A percentile compares a stretch with the other conserved stretches of the same genome.
phyloP scores from a whole-genome alignment of 1,140 invertebrate genomes.

The Aporrectodea caliginosa region DNA sequence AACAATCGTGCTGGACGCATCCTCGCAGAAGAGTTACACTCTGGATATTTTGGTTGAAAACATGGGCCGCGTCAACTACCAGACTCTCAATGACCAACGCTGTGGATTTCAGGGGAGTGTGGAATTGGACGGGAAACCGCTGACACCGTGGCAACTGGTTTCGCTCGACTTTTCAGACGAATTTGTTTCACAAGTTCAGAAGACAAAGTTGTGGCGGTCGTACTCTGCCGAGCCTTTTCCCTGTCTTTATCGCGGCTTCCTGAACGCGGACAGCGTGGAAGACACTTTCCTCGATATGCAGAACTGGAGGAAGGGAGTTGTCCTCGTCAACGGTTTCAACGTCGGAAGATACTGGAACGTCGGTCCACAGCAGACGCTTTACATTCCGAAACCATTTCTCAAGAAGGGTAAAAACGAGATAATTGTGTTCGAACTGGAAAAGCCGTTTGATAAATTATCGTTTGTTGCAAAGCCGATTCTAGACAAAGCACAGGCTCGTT shows the following conservation, averaged over 20 bases:
- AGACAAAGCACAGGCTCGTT: no score
- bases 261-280: neutral
- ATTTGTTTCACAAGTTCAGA: neutral
- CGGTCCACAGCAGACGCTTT: slow-evolving; percentile 59
- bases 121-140: neutral
- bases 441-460: neutral
- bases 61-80: slow-evolving; percentile 75
- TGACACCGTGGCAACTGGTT: neutral
- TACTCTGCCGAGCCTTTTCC: neutral
- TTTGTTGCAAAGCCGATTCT: neutral
- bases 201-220: neutral
- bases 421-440: slow-evolving; percentile 12
- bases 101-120: slow-evolving; percentile 48
- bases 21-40: slow-evolving; percentile 52
- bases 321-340: slow-evolving; percentile 63
- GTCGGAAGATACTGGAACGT: slow-evolving; percentile 58
- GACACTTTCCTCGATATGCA: slow-evolving; percentile 23
- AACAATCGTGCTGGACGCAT: neutral
- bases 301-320: slow-evolving; percentile 53
- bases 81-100: slow-evolving; percentile 52
- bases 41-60: slow-evolving; percentile 76
- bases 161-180: slow-evolving; percentile 10
- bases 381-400: slow-evolving; percentile 59
- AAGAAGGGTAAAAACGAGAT: slow-evolving; percentile 55
- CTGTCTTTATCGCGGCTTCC: neutral